These are phyloP conservation scores for Adelosebastes latens DNA, from an alignment of 2,797 vertebrate species.

Conservation along the genomic window DNA sequence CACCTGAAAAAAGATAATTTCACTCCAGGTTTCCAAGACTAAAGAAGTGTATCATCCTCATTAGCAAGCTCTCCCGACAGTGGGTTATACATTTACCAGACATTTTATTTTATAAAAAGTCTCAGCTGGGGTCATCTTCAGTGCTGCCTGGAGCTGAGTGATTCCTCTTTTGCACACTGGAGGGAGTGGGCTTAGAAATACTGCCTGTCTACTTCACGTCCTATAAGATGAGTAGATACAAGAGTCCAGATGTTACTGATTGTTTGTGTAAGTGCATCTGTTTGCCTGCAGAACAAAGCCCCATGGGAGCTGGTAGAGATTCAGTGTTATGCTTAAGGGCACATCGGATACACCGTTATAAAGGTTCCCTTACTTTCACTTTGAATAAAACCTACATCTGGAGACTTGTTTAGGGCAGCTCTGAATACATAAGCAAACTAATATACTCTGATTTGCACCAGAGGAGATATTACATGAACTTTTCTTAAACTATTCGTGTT, in stretches of 20 bases:
- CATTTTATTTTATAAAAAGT: neutral
- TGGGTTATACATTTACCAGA: constrained; percentile 1
- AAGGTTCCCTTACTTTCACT: neutral
- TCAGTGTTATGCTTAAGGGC: neutral
- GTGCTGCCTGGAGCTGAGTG: neutral
- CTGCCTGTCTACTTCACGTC: neutral
- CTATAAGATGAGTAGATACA: neutral
- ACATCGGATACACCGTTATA: neutral
- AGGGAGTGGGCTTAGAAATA: neutral
- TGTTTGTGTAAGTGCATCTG: neutral
- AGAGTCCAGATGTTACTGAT: neutral
- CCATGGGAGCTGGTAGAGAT: neutral
- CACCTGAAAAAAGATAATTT: constrained; percentile 27
- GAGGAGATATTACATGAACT: neutral
- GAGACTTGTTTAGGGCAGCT: neutral
- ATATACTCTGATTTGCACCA: neutral
- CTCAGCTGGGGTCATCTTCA: constrained; percentile 17
- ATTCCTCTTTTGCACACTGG: neutral
- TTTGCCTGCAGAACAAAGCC: neutral
- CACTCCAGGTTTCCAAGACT: constrained; percentile 30
- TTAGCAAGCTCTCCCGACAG: constrained; percentile 20
- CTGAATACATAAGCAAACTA: neutral
- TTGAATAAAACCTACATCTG: neutral
- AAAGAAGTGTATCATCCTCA: constrained; percentile 23
- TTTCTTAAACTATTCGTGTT: neutral